Evolutionary conservation across 2,888 invertebrate species (phyloP), one percentile per base, ranked within the genome.

Genomic region (Griposia aprilina): DNA sequence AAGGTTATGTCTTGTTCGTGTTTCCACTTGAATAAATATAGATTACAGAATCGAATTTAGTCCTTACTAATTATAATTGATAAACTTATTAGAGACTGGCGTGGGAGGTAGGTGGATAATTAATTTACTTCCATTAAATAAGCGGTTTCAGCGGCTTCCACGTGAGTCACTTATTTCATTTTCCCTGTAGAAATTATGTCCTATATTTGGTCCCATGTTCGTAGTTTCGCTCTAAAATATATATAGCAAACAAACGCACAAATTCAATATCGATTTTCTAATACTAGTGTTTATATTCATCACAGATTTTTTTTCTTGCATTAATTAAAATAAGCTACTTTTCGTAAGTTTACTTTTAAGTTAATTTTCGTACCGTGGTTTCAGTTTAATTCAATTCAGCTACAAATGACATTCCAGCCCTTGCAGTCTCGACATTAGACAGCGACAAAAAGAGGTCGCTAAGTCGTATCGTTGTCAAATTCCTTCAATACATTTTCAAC

Each of bases 61-160:
- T 59, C 59, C 50, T 59, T 26, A 52, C 26, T 71, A 75, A 80
- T 67, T 60, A 70, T 71, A 83, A 73, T 78, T 83, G 78, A 72
- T 72, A 72, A 62, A 67, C 62, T 78, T 67, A 78, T 72, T 57
- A 69, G 17, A 26, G 52, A 41, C 36, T 15, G 48, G 30, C 36
- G 66, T 71, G 13, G 66, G 55, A 50, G 17, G 26, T 2, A 48
- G 15, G n/a, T 68, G 41, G 57, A 83, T 82, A 76, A 81, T 81
- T 76, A 20, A 67, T 15, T 81, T 79, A 59, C 57, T 23, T 52
- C 50, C 10, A 62, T 80, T 41, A 65, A 45, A 80, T 80, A 13
- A 30, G 30, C 55, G 55, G 67, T 76, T 66, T 23, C 59, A 20
- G 57, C 36, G 11, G 36, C 23, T 79, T 26, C n/a, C 50, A 52